A percentile compares a stretch with the other conserved stretches of the same genome.
Conservation (phyloP, 2,888 invertebrate genomes). For the Vesta saturnalis region DNA sequence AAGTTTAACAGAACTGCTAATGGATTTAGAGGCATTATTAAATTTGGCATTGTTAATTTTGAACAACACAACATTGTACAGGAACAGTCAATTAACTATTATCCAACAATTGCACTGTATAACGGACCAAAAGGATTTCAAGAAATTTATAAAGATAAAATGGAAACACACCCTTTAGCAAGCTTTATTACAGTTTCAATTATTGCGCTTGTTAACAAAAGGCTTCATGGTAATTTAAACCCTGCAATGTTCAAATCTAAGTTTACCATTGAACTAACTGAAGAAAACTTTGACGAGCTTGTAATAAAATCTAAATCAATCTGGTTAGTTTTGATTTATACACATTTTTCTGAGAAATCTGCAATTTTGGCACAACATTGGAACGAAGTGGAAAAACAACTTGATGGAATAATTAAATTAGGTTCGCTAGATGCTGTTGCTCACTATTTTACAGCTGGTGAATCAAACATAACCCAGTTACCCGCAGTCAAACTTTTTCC, state of each 20-base stretch:
- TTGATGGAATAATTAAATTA: conserved; percentile 91
- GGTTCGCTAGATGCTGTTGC: conserved; percentile 94
- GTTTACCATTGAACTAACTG: conserved; percentile 88
- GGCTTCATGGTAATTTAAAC: not conserved
- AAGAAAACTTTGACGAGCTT: conserved; percentile 88
- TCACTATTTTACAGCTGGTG: conserved; percentile 77
- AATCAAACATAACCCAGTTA: conserved; percentile 87
- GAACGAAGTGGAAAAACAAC: conserved; percentile 87
- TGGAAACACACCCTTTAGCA: conserved; percentile 82
- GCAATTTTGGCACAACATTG: conserved; percentile 93
- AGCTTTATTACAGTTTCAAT: conserved; percentile 1
- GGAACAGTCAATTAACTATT: conserved; percentile 83
- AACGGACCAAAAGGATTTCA: conserved; percentile 80
- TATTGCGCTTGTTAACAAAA: not conserved
- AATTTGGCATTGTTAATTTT: conserved; percentile 90
- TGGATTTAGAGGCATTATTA: conserved; percentile 88
- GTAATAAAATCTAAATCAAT: conserved; percentile 89
- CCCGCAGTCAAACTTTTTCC: conserved; percentile 92
- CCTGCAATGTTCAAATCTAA: conserved; percentile 44
- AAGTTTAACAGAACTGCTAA: conserved; percentile 90
- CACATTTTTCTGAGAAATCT: conserved; percentile 93
- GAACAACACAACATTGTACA: conserved; percentile 82
- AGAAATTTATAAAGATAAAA: conserved; percentile 79
- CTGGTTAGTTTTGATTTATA: conserved; percentile 96
- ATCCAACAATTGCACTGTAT: conserved; percentile 94